Evolutionary conservation across 2,113 vertebrate genomes (phyloP), one percentile per base, ranked within the genome.

Genomic region (Pyxicephalus adspersus): DNA sequence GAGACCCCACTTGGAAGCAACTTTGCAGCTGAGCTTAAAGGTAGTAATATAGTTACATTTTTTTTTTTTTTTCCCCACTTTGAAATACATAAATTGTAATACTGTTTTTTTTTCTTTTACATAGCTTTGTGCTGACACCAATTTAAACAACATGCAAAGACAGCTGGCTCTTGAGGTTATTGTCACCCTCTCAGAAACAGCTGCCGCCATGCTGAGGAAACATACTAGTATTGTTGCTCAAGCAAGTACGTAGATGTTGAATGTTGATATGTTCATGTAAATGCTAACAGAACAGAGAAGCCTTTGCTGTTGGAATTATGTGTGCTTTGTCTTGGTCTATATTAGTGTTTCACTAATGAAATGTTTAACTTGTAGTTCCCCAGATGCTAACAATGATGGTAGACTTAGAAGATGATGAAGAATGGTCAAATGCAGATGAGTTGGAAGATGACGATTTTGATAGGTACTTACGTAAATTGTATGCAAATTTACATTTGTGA

Each of bases 321-420:
- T 45, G 9, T 13, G 8, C 38, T 45, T 45, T 45, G 11, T 6
- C 15, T 1, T 45, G 1, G 8, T 45, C 11, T n/a, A n/a, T n/a
- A n/a, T 45, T 45, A 9, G 34, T 38, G 34, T 38, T n/a, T n/a
- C n/a, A n/a, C 9, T 13, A 45, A 45, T 45, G 8, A 45, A 45
- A 45, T 13, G 2, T 15, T 67, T 50, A 1, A 22, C 2, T 70
- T 85, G 63, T 58, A 99, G 98, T 99, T 84, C 97, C 96, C 83
- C 97, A 98, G 85, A 99, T 99, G 97, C 86, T 99, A 87, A 89
- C 96, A 0, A 98, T 99, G 96, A 99, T 99, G 98, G 97, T 99
- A 86, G 98, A 99, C 84, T 91, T 99, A 22, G 98, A 99, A 88
- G 97, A 99, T 20, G 97, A 99, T 64, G 98, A 99, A 72, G 95